Evolutionary conservation across 2,888 invertebrate genomes (phyloP).

Genomic region (Pachycephus smyrnensis): DNA sequence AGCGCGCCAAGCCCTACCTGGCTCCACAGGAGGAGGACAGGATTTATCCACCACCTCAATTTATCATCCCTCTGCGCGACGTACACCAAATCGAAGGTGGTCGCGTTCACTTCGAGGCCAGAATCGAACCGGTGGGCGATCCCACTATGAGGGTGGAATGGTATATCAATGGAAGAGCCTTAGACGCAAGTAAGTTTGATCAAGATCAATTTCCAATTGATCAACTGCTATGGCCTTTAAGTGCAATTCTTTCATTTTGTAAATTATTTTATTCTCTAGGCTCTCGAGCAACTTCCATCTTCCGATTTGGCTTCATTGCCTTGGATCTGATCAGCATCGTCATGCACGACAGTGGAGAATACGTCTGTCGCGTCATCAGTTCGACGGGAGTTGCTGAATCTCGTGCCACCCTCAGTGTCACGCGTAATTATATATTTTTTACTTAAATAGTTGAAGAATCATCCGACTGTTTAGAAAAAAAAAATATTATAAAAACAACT

Average conservation of each 20-base stretch:
- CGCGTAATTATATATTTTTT: slow-evolving; percentile 64
- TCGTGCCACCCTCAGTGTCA: slow-evolving; percentile 83
- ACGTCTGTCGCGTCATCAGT: slow-evolving; percentile 89
- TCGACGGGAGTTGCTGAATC: slow-evolving; percentile 90
- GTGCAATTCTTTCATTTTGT: not conserved
- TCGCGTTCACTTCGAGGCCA: slow-evolving; percentile 96
- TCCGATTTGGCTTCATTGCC: slow-evolving; percentile 98
- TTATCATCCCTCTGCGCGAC: slow-evolving; percentile 89
- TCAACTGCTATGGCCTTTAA: slow-evolving; percentile 9
- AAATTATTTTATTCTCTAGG: slow-evolving; percentile 71
- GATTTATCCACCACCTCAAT: slow-evolving; percentile 90
- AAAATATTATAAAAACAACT: not conserved
- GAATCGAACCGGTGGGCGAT: slow-evolving; percentile 96
- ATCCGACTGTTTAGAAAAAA: not conserved
- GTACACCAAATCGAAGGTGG: slow-evolving; percentile 89
- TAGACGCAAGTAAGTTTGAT: slow-evolving; percentile 86
- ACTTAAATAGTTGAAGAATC: not conserved
- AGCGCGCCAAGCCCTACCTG: slow-evolving; percentile 86
- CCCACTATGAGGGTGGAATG: slow-evolving; percentile 97
- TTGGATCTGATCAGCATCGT: slow-evolving; percentile 90
- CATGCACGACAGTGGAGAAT: slow-evolving; percentile 89
- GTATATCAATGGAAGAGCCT: slow-evolving; percentile 91
- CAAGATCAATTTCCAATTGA: not conserved
- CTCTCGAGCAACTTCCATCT: slow-evolving; percentile 93
- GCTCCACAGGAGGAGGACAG: slow-evolving; percentile 88